Percentiles rank a stretch among this genome's conserved stretches.
These are phyloP conservation scores for Geococcyx californianus DNA, from an alignment of 2,113 vertebrate species.

Conservation along the genomic window DNA sequence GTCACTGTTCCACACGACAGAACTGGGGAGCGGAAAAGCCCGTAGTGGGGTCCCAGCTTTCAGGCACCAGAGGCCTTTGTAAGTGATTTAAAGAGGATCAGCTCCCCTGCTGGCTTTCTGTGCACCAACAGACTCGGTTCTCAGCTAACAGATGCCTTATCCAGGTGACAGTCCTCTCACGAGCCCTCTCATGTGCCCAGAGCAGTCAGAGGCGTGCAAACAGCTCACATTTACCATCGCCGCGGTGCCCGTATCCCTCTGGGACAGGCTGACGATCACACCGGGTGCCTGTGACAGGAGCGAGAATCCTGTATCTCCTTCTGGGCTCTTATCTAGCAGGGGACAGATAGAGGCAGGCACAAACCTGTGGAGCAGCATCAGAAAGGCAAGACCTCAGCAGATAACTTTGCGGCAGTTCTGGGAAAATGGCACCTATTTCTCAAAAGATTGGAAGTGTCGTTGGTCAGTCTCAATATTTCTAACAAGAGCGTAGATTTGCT, in stretches of 20 bases:
- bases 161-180: not conserved
- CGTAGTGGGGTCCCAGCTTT: not conserved
- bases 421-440: not conserved
- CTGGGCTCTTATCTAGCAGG: not conserved
- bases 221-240: not conserved
- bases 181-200: accelerated
- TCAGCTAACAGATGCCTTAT: not conserved
- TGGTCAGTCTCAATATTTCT: not conserved
- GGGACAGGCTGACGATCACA: not conserved
- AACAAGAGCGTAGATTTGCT: not conserved
- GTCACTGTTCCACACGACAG: not conserved
- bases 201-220: not conserved
- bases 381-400: not conserved
- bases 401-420: not conserved
- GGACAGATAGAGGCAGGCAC: not conserved
- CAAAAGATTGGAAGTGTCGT: not conserved
- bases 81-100: not conserved
- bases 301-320: not conserved
- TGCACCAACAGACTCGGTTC: not conserved
- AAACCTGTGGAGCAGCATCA: not conserved
- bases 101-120: not conserved
- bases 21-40: not conserved
- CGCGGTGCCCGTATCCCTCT: too few relatives aligned
- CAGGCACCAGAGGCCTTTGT: accelerated
- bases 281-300: not conserved